Evolutionary conservation across 1,140 invertebrate species (phyloP).

Genomic region (Tribolium castaneum): DNA sequence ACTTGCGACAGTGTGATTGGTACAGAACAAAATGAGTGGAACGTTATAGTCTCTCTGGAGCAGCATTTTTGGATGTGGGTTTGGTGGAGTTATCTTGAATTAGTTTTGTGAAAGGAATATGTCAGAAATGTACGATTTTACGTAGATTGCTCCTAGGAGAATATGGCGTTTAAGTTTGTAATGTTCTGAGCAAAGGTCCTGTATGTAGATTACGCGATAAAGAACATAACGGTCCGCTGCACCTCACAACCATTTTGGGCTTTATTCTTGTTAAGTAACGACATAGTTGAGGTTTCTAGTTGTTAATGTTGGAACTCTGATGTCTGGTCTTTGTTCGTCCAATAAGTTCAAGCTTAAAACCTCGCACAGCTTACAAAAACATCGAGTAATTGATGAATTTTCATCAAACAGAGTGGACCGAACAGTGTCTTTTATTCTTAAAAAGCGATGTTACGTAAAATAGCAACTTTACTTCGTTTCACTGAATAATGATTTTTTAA

Average conservation of each 20-base stretch:
- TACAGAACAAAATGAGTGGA: background rate
- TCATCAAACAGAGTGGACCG: too few relatives aligned
- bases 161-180: constrained; percentile 44
- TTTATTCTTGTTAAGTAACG: constrained; percentile 61
- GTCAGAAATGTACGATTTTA: constrained; percentile 26
- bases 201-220: constrained; percentile 61
- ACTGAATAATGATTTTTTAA: too few relatives aligned
- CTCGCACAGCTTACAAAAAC: background rate
- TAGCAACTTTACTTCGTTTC: too few relatives aligned
- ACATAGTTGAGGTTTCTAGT: constrained; percentile 61
- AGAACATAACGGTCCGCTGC: constrained; percentile 59
- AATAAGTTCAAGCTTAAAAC: constrained; percentile 25
- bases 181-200: constrained; percentile 53
- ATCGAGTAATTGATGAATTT: background rate
- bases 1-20: constrained; percentile 3
- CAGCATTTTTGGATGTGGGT: background rate
- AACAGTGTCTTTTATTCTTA: too few relatives aligned
- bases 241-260: constrained; percentile 57
- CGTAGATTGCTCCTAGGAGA: constrained; percentile 42
- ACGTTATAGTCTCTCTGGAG: background rate
- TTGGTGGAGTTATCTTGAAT: constrained; percentile 24
- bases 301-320: constrained; percentile 55
- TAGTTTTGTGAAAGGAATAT: constrained; percentile 9
- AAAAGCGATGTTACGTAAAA: background rate
- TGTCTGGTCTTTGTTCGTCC: constrained; percentile 24